These are phyloP conservation scores for Hydrophis major DNA, from an alignment of 2,797 vertebrate genomes.

Conservation along the genomic window DNA sequence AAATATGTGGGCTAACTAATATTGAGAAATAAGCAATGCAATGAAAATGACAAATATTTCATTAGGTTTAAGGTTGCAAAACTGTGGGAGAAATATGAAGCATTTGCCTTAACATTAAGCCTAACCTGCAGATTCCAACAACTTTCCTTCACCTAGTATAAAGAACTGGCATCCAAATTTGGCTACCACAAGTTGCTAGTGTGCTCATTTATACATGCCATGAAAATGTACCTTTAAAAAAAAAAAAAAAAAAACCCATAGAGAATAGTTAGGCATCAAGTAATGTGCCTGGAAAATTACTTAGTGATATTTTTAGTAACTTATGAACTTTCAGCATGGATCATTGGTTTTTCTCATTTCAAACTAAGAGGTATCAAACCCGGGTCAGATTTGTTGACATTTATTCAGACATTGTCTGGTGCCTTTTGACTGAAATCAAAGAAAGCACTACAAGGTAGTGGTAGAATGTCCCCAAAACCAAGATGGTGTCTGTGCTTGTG, in stretches of 20 bases:
- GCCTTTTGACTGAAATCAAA: background rate
- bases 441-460: background rate
- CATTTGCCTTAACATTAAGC: background rate
- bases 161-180: background rate
- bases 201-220: background rate
- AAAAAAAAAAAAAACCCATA: background rate
- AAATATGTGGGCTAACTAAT: background rate
- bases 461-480: background rate
- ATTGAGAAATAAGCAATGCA: background rate
- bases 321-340: background rate
- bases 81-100: background rate
- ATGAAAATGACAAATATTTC: conserved; percentile 1
- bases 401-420: background rate
- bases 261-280: background rate
- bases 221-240: background rate
- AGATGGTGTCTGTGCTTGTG: background rate
- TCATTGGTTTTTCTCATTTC: background rate
- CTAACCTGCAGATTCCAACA: background rate
- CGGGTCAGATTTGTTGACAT: background rate
- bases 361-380: background rate
- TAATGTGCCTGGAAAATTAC: background rate
- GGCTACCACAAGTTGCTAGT: background rate
- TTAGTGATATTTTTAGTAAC: background rate
- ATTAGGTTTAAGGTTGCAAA: conserved; percentile 4
- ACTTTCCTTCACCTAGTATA: background rate